phyloP scores from a whole-genome alignment of 2,888 invertebrate genomes.

The Axea sp. region DNA sequence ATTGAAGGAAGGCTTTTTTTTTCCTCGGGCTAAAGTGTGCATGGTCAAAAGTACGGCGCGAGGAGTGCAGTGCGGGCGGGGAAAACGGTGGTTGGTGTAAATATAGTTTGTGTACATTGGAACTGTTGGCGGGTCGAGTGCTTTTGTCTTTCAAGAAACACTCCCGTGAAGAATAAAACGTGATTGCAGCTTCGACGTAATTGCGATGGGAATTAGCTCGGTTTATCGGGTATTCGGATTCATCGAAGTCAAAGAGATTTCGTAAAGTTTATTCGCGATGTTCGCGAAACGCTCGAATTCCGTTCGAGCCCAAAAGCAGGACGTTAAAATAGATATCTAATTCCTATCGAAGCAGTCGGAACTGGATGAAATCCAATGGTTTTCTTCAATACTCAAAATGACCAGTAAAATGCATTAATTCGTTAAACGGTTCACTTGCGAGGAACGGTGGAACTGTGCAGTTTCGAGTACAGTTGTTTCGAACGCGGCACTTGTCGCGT shows the following conservation, averaged over 20 bases:
- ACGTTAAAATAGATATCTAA: too few species aligned
- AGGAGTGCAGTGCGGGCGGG: slow-evolving; percentile 4
- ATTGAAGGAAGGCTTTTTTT: not conserved
- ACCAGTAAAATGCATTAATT: not conserved
- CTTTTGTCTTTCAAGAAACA: slow-evolving; percentile 26
- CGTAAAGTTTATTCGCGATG: not conserved
- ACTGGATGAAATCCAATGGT: slow-evolving; percentile 12
- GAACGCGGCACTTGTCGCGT: too few species aligned
- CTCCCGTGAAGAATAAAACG: not conserved
- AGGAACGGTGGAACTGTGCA: too few species aligned
- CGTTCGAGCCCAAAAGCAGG: too few species aligned
- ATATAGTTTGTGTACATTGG: slow-evolving; percentile 33
- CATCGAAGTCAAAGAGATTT: not conserved
- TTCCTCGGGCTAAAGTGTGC: slow-evolving; percentile 1
- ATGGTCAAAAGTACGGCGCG: slow-evolving; percentile 10
- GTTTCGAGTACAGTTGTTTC: too few species aligned
- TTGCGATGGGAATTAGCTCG: slow-evolving; percentile 18
- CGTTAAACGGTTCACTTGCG: too few species aligned
- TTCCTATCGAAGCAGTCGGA: too few species aligned
- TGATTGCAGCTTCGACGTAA: not conserved
- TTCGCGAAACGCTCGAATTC: too few species aligned
- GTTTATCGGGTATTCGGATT: not conserved
- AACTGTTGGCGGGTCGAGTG: slow-evolving; percentile 21
- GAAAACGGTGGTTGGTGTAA: slow-evolving; percentile 17
- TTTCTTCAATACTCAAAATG: not conserved